Conservation (phyloP, 2,113 vertebrate species). For the Petrocephalus microphthalmus region DNA sequence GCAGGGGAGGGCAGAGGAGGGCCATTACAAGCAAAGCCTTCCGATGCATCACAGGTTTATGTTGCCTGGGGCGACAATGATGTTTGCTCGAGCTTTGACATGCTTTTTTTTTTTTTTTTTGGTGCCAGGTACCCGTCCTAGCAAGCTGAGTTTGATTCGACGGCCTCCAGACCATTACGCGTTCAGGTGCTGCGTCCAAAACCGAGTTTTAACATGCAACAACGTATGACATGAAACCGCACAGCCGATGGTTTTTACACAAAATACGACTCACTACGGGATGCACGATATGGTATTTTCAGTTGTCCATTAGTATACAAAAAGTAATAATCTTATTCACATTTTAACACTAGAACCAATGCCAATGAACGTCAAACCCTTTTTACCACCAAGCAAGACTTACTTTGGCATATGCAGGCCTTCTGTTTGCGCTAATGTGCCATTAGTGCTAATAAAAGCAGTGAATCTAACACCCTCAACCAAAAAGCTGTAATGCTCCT, state of each 20-base stretch:
- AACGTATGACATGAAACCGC: background rate
- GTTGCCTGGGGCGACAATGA: background rate
- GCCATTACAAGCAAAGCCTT: background rate
- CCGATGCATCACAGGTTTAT: background rate
- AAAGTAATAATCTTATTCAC: background rate
- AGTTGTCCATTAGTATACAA: background rate
- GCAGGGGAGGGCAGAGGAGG: conserved; percentile 22
- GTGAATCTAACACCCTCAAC: too few species aligned
- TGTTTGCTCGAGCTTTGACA: background rate
- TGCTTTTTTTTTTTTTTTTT: background rate
- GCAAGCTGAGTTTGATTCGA: background rate
- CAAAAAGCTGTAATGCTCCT: too few species aligned
- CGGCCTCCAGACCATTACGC: background rate
- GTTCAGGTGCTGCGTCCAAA: conserved; percentile 19
- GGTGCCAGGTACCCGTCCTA: background rate
- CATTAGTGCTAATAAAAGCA: too few species aligned
- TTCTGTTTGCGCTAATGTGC: too few species aligned
- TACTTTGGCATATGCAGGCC: too few species aligned
- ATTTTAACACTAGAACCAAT: background rate
- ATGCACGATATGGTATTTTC: conserved; percentile 16
- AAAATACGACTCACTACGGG: background rate
- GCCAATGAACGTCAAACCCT: too few species aligned
- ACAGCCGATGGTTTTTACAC: background rate
- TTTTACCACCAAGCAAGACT: too few species aligned
- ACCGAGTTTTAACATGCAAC: conserved; percentile 46